These are phyloP conservation scores for Odontamblyopus lacepedii DNA, from an alignment of 2,797 vertebrate genomes.

Conservation along the genomic window DNA sequence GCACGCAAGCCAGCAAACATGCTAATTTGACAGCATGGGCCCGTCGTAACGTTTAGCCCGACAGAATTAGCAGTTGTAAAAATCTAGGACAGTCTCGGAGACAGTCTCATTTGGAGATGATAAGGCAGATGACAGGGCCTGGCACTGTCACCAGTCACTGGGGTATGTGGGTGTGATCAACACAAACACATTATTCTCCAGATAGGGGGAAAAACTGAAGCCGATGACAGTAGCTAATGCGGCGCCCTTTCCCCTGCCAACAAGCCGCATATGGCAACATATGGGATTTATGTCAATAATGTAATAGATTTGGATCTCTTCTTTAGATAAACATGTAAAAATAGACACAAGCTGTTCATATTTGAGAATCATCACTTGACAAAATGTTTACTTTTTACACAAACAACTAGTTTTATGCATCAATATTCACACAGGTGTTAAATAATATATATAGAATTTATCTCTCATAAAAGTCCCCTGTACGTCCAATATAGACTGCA, in stretches of 20 bases:
- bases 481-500: background rate
- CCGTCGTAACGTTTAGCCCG: conserved; percentile 63
- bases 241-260: conserved; percentile 59
- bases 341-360: conserved; percentile 3
- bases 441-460: background rate
- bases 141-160: conserved; percentile 77
- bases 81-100: conserved; percentile 73
- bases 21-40: conserved; percentile 71
- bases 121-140: conserved; percentile 75
- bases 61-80: conserved; percentile 66
- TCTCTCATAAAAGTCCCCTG: background rate
- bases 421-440: background rate
- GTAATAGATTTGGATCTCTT: conserved; percentile 17
- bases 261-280: conserved; percentile 64
- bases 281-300: conserved; percentile 29
- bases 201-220: conserved; percentile 57
- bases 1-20: conserved; percentile 66
- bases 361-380: conserved; percentile 29
- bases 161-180: conserved; percentile 77
- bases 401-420: background rate
- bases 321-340: conserved; percentile 23
- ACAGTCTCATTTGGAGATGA: conserved; percentile 74
- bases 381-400: conserved; percentile 69
- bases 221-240: conserved; percentile 69
- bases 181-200: conserved; percentile 77